phyloP scores from a whole-genome alignment of 2,113 vertebrate genomes.

The Salvelinus sp. region DNA sequence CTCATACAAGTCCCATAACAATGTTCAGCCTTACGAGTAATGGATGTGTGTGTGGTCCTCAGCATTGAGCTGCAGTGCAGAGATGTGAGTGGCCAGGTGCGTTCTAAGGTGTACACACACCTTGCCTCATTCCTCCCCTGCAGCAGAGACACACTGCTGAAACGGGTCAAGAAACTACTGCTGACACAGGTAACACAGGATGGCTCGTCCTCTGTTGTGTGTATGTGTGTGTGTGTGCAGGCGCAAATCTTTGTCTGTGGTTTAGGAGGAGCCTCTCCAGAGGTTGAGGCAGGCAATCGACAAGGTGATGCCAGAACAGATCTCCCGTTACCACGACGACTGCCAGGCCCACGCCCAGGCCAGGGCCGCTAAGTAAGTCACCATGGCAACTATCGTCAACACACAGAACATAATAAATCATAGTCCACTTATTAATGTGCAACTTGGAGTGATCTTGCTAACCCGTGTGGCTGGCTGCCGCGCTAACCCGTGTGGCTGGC shows the following conservation, averaged over 20 bases:
- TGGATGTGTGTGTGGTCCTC: conserved; percentile 36
- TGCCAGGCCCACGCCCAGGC: conserved; percentile 84
- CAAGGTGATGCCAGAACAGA: conserved; percentile 89
- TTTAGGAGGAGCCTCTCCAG: conserved; percentile 74
- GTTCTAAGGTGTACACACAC: conserved; percentile 87
- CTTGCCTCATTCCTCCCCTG: conserved; percentile 90
- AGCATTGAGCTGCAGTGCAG: conserved; percentile 88
- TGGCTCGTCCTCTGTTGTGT: too few relatives aligned
- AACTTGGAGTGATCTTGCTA: neutral
- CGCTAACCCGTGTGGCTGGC: too few relatives aligned
- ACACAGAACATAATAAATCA: neutral
- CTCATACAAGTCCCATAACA: too few relatives aligned
- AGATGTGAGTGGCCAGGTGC: conserved; percentile 79
- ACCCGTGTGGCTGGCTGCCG: neutral
- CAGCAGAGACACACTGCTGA: conserved; percentile 87
- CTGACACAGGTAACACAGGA: conserved; percentile 69
- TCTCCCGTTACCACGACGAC: conserved; percentile 82
- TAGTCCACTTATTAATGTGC: neutral
- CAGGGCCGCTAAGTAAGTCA: conserved; percentile 83
- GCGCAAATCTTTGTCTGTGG: neutral
- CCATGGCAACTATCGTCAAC: neutral
- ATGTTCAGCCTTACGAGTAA: too few relatives aligned
- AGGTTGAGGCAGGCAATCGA: conserved; percentile 87
- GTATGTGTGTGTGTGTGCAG: too few relatives aligned
- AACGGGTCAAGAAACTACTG: conserved; percentile 84